phyloP scores from a whole-genome alignment of 2,888 invertebrate genomes.

The Polia nebulosa region DNA sequence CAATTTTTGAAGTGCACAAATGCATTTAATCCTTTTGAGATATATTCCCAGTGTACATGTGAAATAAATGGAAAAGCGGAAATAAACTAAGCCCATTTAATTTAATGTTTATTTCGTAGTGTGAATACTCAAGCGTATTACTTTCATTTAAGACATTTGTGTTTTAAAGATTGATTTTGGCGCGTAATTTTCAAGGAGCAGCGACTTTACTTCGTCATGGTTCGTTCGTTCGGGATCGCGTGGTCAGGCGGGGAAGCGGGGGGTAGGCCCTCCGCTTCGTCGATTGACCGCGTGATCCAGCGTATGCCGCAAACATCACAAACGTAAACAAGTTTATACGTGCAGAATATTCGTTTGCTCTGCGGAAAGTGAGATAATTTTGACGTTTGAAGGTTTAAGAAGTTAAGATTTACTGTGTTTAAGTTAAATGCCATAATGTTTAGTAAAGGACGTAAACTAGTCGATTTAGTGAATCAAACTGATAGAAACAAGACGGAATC shows the following conservation, averaged over 20 bases:
- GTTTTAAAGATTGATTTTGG: conserved; percentile 11
- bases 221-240: conserved; percentile 20
- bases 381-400: conserved; percentile 21
- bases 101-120: conserved; percentile 14
- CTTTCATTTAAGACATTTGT: conserved; percentile 17
- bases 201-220: conserved; percentile 11
- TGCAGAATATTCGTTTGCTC: conserved; percentile 28
- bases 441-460: conserved; percentile 31
- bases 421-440: conserved; percentile 23
- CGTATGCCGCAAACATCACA: conserved; percentile 18
- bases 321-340: conserved; percentile 25
- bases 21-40: conserved; percentile 11
- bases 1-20: conserved; percentile 10
- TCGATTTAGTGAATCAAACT: conserved; percentile 25
- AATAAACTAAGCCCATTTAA: conserved; percentile 11
- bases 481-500: conserved; percentile 29
- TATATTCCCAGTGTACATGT: conserved; percentile 17
- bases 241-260: conserved; percentile 22
- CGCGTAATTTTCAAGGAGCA: conserved; percentile 17
- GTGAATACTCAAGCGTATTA: conserved; percentile 15
- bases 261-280: conserved; percentile 1
- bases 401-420: conserved; percentile 19
- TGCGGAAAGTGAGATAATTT: conserved; percentile 25
- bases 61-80: conserved; percentile 13
- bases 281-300: conserved; percentile 2